Conservation (phyloP, 2,113 vertebrate species). For the Lophura nycthemera region DNA sequence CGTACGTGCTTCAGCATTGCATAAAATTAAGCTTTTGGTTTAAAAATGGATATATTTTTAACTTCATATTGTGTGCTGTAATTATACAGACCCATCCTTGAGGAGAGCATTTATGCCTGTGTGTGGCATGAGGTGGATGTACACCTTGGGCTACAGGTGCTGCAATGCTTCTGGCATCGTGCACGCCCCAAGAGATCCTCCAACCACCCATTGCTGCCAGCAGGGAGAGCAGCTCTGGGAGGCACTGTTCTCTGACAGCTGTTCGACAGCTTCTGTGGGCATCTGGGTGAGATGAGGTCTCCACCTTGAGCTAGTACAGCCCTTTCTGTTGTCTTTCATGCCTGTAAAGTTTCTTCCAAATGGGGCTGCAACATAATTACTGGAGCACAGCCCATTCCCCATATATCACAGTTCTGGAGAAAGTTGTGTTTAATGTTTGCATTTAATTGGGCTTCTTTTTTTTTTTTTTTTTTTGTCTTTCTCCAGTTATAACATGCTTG, state of each 20-base stretch:
- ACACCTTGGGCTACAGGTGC: neutral
- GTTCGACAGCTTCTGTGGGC: neutral
- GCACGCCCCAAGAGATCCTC: neutral
- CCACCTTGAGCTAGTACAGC: neutral
- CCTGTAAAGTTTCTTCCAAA: neutral
- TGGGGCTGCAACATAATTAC: neutral
- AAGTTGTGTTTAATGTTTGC: neutral
- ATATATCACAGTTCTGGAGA: neutral
- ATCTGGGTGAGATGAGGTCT: neutral
- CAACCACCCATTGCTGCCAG: neutral
- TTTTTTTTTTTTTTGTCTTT: neutral
- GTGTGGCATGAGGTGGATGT: neutral
- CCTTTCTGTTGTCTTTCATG: neutral
- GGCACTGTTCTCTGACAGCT: neutral
- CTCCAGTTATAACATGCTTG: neutral
- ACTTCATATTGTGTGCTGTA: rapidly evolving
- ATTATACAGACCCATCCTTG: neutral
- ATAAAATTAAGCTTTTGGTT: neutral
- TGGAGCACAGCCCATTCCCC: rapidly evolving
- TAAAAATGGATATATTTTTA: neutral
- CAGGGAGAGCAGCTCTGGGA: neutral
- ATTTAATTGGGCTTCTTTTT: neutral
- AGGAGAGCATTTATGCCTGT: rapidly evolving
- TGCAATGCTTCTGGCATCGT: neutral
- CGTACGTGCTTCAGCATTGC: neutral